Base-by-base conservation (phyloP, 2,888 invertebrate genomes). In the Drosophila ezoana region DNA sequence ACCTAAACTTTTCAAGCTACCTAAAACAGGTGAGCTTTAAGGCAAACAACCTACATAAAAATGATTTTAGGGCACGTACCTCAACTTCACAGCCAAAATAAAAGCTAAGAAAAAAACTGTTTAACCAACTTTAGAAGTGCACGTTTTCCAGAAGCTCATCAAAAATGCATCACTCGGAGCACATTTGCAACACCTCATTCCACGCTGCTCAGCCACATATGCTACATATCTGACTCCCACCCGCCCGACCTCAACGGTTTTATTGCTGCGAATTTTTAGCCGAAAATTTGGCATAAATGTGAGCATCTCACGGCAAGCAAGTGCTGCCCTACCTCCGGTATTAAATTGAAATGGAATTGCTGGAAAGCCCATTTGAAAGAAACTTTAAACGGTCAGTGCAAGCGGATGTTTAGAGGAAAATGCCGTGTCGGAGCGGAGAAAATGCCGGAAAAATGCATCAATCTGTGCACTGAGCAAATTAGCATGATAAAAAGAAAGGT, bases 111-210 rank as follows among this genome's bases (percentile, higher is more conserved):
- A 68, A 33, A 59, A 68, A 35, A 23, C 52, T n/a, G 43, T 37
- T 54, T 44, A 38, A 35, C 37, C 51, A 52, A 68, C 20, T 58
- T 62, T 32, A 47, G 18, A 32, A 37, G 44, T 48, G 56, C 54
- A 65, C 52, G 62, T 53, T 60, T 48, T 33, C 44, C 20, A 6
- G 41, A 20, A 18, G 52, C 43, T 41, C 73, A 76, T 75, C 67
- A 75, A 75, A 75, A 75, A 75, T 75, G 74, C 74, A 76, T 60
- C 72, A 63, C 67, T 62, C 41, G 65, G 11, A 44, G 45, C 57
- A 54, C 43, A 70, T 61, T 49, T 65, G 65, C 53, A 51, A 66
- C 71, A 76, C 76, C 66, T 75, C 28, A 10, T 16, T 10, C 14
- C 20, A 11, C 23, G 23, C 4, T 5, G 23, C 14, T 9, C 9